Base-by-base conservation (phyloP, 2,113 vertebrate genomes). In the Chaetura pelagica region DNA sequence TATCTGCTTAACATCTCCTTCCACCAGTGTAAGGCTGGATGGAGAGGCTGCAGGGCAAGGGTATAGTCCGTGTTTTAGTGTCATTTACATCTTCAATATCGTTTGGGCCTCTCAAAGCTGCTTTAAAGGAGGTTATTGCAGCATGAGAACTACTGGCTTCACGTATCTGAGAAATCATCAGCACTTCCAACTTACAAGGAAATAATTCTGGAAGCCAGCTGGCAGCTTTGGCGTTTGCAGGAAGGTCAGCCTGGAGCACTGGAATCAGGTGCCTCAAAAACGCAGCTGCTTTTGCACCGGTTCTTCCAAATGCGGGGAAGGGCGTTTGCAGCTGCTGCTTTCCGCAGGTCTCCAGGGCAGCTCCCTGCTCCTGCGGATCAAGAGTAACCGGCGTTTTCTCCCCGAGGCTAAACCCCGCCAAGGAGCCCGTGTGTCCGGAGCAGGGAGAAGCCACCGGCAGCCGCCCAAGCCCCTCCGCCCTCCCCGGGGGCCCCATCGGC, bases 351-450 rank as follows among this genome's bases (percentile, higher is more conserved):
- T 44, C 48, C 67, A 5, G 44, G 51, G 71, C 61, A 52, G 77
- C 55, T 61, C 72, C n/a, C 18, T 7, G 5, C 68, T 58, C 55
- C 0, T 32, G n/a, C 7, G 71, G 26, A 15, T 10, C 19, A 12
- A 21, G 18, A 72, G 15, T 29, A 10, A 38, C 4, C 27, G 9
- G 57, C 4, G 1, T 14, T 24, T 2, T 32, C 8, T 10, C 55
- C 26, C 55, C 9, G 0, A 3, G 3, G 27, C 12, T 38, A 38
- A 38, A 48, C n/a, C 6, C 26, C 14, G 30, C 40, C 3, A 0
- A 27, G 26, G 32, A 40, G 29, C 23, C 12, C 48, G 46, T 10
- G 22, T 2, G 8, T 29, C 27, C 1, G 4, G 42, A 57, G 52
- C 42, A 34, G 3, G 5, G 35, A 46, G 11, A 27, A 38, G 59